Evolutionary conservation across 1,140 invertebrate genomes (phyloP).

Genomic region (Matsumurasca onukii): DNA sequence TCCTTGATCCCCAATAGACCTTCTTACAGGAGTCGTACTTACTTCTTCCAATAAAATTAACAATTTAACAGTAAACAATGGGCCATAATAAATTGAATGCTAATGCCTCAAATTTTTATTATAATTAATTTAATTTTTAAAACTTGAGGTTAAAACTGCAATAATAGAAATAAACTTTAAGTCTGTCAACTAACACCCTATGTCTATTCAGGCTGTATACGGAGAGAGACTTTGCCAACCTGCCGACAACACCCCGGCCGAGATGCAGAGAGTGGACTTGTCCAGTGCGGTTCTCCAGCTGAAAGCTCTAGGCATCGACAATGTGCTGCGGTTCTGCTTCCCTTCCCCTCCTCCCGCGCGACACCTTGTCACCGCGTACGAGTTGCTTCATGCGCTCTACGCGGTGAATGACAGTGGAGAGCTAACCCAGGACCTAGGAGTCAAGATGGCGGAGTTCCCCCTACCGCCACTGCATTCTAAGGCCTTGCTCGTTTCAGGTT

Average conservation of each 20-base stretch:
- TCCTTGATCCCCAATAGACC: too few species aligned
- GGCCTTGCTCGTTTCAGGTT: conserved; percentile 79
- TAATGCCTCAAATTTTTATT: too few species aligned
- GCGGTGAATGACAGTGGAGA: conserved; percentile 79
- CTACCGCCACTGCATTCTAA: conserved; percentile 85
- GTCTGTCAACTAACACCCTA: too few species aligned
- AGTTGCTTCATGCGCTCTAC: conserved; percentile 84
- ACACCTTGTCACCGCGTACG: conserved; percentile 82
- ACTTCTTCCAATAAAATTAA: too few species aligned
- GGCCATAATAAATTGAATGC: too few species aligned
- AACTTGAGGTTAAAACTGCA: too few species aligned
- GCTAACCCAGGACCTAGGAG: conserved; percentile 79
- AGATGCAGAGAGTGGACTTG: conserved; percentile 91
- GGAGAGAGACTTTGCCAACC: conserved; percentile 73
- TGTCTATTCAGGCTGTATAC: conserved; percentile 75
- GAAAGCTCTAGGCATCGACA: conserved; percentile 94
- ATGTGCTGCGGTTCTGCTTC: conserved; percentile 81
- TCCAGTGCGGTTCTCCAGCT: conserved; percentile 85
- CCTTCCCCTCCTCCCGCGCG: conserved; percentile 86
- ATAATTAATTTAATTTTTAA: too few species aligned
- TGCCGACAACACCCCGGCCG: conserved; percentile 76
- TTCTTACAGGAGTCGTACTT: too few species aligned
- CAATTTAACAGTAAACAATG: too few species aligned
- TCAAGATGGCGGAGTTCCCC: conserved; percentile 91
- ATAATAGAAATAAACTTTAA: too few species aligned